Evolutionary conservation across 2,888 invertebrate genomes (phyloP), one percentile per base, ranked within the genome.

Genomic region (Lypha dubia): DNA sequence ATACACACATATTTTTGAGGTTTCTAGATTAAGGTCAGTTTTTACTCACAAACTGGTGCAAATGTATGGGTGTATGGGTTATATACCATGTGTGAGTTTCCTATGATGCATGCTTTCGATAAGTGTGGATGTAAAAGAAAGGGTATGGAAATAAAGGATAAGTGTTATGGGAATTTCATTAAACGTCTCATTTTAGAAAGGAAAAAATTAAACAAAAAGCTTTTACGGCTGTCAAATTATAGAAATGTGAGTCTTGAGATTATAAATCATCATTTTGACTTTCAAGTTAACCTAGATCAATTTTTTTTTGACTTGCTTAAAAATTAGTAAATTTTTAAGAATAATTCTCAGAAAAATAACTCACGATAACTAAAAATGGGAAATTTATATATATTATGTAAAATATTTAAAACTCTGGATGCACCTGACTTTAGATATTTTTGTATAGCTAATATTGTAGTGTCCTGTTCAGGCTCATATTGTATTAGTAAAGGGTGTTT

Each of bases 1-100:
- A n/a, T n/a, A n/a, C n/a, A 8, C 35, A 35, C 6, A 51, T 22
- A 22, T 51, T 51, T 22, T 51, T 24, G 22, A 24, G 51, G 51
- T 24, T 51, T 51, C 11, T 24, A 51, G 22, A 51, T 51, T 51
- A 20, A 51, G 51, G 51, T 51, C 51, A 51, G 51, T 20, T n/a
- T n/a, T n/a, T n/a, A n/a, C n/a, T n/a, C 3, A 5, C 13, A 13
- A 44, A 8, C 22, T 22, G 5, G 4, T 24, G 13, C 20, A 51
- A 11, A 24, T 51, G 13, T 51, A 11, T 51, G 44, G n/a, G n/a
- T n/a, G n/a, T n/a, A n/a, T n/a, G n/a, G n/a, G n/a, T n/a, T n/a
- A n/a, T n/a, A n/a, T n/a, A n/a, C n/a, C n/a, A n/a, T 44, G 44
- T 44, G n/a, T 44, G n/a, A 13, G n/a, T 35, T 44, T 1, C n/a